Percentiles rank a stretch among this genome's conserved stretches.
Conservation (phyloP, 2,888 invertebrate genomes). For the Hyles lineata region DNA sequence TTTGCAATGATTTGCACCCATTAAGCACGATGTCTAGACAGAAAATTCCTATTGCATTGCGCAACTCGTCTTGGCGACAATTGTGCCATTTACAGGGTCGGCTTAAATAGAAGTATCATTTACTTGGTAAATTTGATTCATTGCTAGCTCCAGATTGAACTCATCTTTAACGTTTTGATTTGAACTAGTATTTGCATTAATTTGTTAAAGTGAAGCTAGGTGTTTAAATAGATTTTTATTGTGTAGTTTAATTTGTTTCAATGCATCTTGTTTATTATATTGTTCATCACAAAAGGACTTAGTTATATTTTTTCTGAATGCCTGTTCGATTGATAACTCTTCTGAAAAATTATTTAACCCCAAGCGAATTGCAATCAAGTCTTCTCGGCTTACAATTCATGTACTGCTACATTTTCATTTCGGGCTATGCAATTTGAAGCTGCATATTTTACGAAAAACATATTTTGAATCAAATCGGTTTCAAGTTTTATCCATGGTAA, state of each 20-base stretch:
- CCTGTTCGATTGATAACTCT: too few relatives aligned
- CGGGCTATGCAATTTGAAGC: too few relatives aligned
- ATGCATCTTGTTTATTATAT: too few relatives aligned
- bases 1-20: conserved; percentile 79
- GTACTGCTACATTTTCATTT: too few relatives aligned
- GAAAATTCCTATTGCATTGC: conserved; percentile 72
- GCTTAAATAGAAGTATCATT: conserved; percentile 28
- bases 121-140: conserved; percentile 30
- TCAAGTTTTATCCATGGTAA: too few relatives aligned
- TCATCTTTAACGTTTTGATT: conserved; percentile 14
- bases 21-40: conserved; percentile 71
- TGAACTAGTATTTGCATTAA: neutral
- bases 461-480: too few relatives aligned
- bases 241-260: neutral
- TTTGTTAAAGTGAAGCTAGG: neutral
- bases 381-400: too few relatives aligned
- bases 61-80: conserved; percentile 65
- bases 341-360: too few relatives aligned
- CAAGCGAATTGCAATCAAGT: too few relatives aligned
- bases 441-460: too few relatives aligned
- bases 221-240: neutral
- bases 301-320: too few relatives aligned
- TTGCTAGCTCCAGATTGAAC: conserved; percentile 1
- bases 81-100: conserved; percentile 35
- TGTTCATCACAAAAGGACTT: too few relatives aligned